Conservation (phyloP, 2,113 vertebrate genomes). For the Sus scrofa region DNA sequence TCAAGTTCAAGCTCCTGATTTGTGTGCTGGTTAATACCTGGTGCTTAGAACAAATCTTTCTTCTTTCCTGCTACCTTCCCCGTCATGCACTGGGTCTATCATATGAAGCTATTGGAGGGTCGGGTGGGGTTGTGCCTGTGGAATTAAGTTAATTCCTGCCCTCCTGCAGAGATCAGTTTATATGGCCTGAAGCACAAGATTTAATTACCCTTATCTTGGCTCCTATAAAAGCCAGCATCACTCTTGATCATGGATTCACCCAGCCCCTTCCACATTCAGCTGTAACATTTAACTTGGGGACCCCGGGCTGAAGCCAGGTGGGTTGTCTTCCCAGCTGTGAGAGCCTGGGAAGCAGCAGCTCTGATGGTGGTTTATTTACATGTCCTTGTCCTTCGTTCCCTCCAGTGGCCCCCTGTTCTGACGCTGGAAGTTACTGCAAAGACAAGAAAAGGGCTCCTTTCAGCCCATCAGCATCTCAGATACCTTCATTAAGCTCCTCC, state of each 20-base stretch:
- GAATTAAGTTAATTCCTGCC: constrained; percentile 57
- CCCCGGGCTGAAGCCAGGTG: neutral
- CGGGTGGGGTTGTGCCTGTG: neutral
- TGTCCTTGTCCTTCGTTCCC: constrained; percentile 38
- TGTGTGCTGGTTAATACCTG: neutral
- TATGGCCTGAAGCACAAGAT: constrained; percentile 20
- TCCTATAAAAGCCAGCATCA: neutral
- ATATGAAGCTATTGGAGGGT: neutral
- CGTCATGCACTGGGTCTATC: neutral
- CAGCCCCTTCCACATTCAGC: neutral
- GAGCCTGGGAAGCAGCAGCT: neutral
- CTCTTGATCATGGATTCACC: neutral
- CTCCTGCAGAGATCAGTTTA: constrained; percentile 44
- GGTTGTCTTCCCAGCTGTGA: neutral
- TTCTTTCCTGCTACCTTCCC: neutral
- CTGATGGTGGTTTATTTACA: neutral
- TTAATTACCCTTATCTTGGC: constrained; percentile 71
- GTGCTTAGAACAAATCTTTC: neutral
- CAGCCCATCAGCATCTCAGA: neutral
- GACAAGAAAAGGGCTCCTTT: neutral
- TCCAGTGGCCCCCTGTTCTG: neutral
- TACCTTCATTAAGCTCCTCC: neutral
- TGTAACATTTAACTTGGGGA: neutral
- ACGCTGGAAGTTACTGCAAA: neutral
- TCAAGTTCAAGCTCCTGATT: constrained; percentile 8